Evolutionary conservation across 2,888 invertebrate genomes (phyloP), one percentile per base, ranked within the genome.

Genomic region (Eristalinus aeneus): DNA sequence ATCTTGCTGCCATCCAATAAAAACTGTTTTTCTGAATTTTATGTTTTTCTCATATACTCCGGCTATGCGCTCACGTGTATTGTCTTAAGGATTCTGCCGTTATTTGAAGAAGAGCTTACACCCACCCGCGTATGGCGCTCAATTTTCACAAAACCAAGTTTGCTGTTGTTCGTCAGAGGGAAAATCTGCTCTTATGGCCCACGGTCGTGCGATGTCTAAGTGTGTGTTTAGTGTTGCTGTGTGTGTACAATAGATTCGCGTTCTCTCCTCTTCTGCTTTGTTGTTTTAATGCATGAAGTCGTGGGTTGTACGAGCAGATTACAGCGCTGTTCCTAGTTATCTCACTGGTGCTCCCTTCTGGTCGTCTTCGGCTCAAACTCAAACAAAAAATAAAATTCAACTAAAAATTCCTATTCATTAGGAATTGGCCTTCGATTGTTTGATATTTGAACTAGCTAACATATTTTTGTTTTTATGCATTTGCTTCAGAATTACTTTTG

Each of bases 381-480:
- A 82, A 86, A 81, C 77, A 86, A 83, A 77, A 77, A 81, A 69
- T 74, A 74, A 78, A 86, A 82, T 86, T 78, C 78, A 82, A 86
- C 86, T 86, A 86, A 86, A 82, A 78, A 71, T 78, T 86, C 86
- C 86, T 86, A 82, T 74, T 78, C 86, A 86, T 86, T 86, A 86
- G 86, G 86, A 86, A 86, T 86, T 86, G 74, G 82, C 86, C 63
- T 60, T 77, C 60, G 77, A 71, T 74, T 86, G 77, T 77, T 82
- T 69, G 74, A 82, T 74, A 86, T 69, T 86, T 77, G 82, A 86
- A 78, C 86, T 86, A 86, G 82, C 86, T 86, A 86, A 86, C 86
- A 86, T 86, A 78, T 58, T 82, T 82, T 71, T 71, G 46, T 69
- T 86, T 76, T 65, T 82, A 74, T 86, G 74, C 86, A 86, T 86